Evolutionary conservation across 1,140 invertebrate species (phyloP).

Genomic region (Cephus cinctus): DNA sequence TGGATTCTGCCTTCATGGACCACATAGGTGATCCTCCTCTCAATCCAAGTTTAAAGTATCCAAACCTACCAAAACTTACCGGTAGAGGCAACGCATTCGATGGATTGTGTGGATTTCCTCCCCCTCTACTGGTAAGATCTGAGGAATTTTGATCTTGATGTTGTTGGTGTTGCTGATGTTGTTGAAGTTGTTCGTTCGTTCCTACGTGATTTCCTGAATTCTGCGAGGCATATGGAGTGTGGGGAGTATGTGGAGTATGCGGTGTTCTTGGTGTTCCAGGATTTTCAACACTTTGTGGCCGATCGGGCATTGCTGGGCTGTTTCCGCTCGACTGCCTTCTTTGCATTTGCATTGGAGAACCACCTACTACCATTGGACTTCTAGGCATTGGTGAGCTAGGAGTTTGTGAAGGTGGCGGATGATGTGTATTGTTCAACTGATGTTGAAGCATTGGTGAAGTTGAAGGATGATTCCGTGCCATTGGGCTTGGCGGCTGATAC

Average conservation of each 20-base stretch:
- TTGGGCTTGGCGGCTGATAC: conserved; percentile 56
- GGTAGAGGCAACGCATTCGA: conserved; percentile 57
- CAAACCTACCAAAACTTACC: conserved; percentile 53
- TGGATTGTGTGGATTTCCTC: conserved; percentile 57
- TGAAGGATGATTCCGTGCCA: conserved; percentile 46
- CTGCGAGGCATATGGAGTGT: conserved; percentile 34
- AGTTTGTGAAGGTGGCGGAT: conserved; percentile 45
- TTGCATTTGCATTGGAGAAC: conserved; percentile 60
- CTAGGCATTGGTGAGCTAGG: conserved; percentile 58
- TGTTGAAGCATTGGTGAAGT: conserved; percentile 54
- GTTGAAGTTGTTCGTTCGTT: conserved; percentile 37
- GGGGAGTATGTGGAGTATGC: conserved; percentile 39
- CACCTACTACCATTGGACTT: conserved; percentile 55
- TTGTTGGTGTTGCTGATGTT: conserved; percentile 43
- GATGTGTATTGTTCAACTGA: conserved; percentile 43
- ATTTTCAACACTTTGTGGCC: conserved; percentile 62
- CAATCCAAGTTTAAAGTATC: conserved; percentile 65
- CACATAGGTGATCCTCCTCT: conserved; percentile 74
- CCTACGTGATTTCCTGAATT: conserved; percentile 39
- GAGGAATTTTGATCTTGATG: conserved; percentile 26
- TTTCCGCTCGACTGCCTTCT: conserved; percentile 57
- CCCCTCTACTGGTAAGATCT: conserved; percentile 49
- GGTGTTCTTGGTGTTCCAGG: conserved; percentile 58
- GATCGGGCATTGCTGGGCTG: conserved; percentile 59
- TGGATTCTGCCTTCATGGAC: conserved; percentile 52